phyloP scores from a whole-genome alignment of 37 sponge, comb jelly and placozoan species.

The Beroe forskalii region DNA sequence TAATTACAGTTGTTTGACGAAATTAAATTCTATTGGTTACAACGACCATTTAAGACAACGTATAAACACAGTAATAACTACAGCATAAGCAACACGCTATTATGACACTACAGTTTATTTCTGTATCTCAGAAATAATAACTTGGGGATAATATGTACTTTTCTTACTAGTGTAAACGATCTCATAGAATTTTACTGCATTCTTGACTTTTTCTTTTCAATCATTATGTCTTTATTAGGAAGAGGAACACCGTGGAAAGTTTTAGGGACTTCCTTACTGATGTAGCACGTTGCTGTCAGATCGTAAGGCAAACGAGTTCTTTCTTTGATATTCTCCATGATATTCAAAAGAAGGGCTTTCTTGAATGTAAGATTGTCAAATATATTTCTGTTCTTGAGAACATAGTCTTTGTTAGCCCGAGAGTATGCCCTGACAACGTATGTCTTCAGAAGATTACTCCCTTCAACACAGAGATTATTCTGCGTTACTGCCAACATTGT shows the following conservation, averaged over 20 bases:
- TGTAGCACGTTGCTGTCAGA: background rate
- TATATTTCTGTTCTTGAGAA: background rate
- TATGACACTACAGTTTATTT: too few species aligned
- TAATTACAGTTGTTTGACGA: too few species aligned
- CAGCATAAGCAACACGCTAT: too few species aligned
- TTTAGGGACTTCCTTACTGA: background rate
- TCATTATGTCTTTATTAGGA: background rate
- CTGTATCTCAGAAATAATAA: too few species aligned
- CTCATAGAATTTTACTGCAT: background rate
- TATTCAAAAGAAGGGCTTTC: background rate
- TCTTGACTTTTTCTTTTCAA: background rate
- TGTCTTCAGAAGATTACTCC: background rate
- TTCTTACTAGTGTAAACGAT: too few species aligned
- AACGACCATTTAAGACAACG: too few species aligned
- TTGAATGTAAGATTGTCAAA: constrained; percentile 4
- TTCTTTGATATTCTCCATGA: background rate
- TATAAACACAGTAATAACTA: too few species aligned
- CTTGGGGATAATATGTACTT: too few species aligned
- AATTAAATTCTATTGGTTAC: too few species aligned
- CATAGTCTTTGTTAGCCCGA: background rate
- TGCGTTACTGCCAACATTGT: background rate
- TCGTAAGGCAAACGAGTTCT: background rate
- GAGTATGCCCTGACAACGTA: background rate
- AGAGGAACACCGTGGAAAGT: background rate
- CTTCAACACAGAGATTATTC: background rate